These are phyloP conservation scores for Penelope pileata DNA, from an alignment of 2,113 vertebrate species.

Conservation along the genomic window DNA sequence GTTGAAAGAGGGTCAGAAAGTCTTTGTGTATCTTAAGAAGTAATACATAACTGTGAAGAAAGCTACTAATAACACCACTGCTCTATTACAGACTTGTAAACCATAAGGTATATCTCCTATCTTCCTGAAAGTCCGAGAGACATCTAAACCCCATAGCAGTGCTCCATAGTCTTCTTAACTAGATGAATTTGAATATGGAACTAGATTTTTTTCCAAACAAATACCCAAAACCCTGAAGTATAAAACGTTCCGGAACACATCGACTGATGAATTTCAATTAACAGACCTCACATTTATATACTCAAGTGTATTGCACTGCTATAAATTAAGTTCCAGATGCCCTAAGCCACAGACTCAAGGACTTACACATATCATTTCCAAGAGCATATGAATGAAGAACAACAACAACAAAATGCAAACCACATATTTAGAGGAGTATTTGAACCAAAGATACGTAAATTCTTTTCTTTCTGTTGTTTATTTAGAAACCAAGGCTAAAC, in stretches of 20 bases:
- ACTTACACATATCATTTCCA: background rate
- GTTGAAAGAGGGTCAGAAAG: constrained; percentile 23
- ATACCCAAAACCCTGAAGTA: background rate
- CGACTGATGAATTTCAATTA: background rate
- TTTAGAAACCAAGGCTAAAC: background rate
- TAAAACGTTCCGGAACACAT: background rate
- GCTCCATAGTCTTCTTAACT: background rate
- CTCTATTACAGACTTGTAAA: background rate
- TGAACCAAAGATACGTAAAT: background rate
- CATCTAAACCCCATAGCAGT: background rate
- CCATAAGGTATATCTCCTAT: rapidly evolving
- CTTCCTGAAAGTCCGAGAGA: background rate
- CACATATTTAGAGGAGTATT: background rate
- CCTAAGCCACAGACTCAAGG: background rate
- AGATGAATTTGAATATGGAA: background rate
- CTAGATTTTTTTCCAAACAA: background rate
- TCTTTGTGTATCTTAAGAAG: background rate
- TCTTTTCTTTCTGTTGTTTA: background rate
- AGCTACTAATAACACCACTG: background rate
- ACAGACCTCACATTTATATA: background rate
- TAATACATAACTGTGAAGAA: background rate
- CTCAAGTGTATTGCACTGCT: background rate
- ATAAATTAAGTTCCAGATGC: background rate
- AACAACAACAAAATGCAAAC: background rate
- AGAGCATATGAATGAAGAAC: background rate